Evolutionary conservation across 2,797 vertebrate species (phyloP), one percentile per base, ranked within the genome.

Genomic region (Natrix natrix): DNA sequence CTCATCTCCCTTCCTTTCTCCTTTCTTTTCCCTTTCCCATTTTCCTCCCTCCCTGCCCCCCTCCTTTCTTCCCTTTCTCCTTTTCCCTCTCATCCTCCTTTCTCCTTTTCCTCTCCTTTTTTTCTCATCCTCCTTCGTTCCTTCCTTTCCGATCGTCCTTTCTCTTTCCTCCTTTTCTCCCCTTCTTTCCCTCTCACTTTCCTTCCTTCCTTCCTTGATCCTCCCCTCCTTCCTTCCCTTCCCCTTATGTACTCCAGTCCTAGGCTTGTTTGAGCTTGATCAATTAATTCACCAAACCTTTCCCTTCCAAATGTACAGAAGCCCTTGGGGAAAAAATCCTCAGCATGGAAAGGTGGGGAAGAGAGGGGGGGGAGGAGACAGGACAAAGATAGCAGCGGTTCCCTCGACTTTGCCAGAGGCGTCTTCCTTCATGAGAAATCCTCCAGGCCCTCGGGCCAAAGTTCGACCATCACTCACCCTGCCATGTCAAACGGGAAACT

Each of bases 381-480:
- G 66, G 69, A 74, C 69, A 74, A 37, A 74, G n/a, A 74, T 8
- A 74, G 14, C 66, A 7, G 66, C 2, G 16, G n/a, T 37, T 74
- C 69, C 14, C 69, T 74, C 0, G 69, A 37, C 69, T 74, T 74
- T 37, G 69, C 69, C 69, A 16, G 69, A 37, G 94, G 94, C 96
- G 96, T 96, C 96, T 94, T 93, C 52, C 24, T 93, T 93, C 60
- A 12, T 91, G 94, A 91, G 95, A 95, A 96, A 95, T 88, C 0
- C 60, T 86, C 92, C 91, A 94, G 96, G 96, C 97, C 96, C 96
- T 95, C 94, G 96, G 96, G 97, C 92, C 93, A 92, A 12, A 95
- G 91, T 96, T 96, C 95, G 93, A 90, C 95, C 92, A 92, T 95
- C 93, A 94, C 90, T 95, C 92, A 92, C 3, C 0, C 93, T 93